Evolutionary conservation across 1,140 invertebrate species (phyloP), one percentile per base, ranked within the genome.

Genomic region (Drosophila virilis): DNA sequence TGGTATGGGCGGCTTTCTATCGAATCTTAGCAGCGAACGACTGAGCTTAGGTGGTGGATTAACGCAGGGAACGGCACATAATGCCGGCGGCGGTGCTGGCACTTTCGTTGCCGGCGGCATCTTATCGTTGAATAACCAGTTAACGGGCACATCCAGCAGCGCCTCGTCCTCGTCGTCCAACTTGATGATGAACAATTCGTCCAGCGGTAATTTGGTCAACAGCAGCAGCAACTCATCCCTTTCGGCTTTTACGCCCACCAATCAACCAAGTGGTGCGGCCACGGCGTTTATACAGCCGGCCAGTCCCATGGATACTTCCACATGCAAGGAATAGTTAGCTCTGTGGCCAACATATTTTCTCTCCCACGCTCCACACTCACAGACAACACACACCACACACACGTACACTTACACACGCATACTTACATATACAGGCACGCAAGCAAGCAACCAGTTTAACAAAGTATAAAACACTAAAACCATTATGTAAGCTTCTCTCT

Each of bases 261-360:
- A 91, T 78, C 79, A 72, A 46, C 85, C 84, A 62, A 90, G 70
- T 40, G 72, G 74, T 51, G 73, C 80, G 22, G 67, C 76, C 13
- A 80, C 74, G 51, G 80, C 90, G 42, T 92, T 92, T 58, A 93
- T 92, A 54, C 94, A 95, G 86, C 95, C 94, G 55, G 94, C 94
- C 80, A 95, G 94, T 93, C 95, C 94, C 46, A 95, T 95, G 95
- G 95, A 95, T 92, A 95, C 94, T 38, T 94, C 94, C 67, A 75
- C 79, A 50, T 92, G 78, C 73, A 92, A 92, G 76, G 91, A 92
- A 58, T 92, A 92, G 78, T 54, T 46, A 8, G 38, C n/a, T 57
- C 37, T 17, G 57, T 10, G 55, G 50, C 37, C 33, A 64, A 69
- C 64, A 78, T 83, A 61, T 76, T 71, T 81, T 61, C 22, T 48